Evolutionary conservation across 2,888 invertebrate genomes (phyloP).

Genomic region (Digitonthophagus gazella): DNA sequence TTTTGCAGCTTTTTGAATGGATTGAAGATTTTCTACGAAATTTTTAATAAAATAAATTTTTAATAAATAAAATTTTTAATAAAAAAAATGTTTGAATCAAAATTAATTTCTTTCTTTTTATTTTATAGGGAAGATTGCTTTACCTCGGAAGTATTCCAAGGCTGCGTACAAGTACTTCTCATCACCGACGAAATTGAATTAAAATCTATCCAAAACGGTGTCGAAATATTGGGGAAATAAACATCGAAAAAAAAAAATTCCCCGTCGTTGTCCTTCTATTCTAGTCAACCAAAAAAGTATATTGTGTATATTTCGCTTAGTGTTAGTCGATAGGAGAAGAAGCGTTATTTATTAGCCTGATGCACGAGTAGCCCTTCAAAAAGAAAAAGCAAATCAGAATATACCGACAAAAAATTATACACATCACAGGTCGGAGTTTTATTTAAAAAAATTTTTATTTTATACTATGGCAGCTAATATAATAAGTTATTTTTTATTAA

Average conservation of each 20-base stretch:
- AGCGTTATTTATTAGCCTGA: constrained; percentile 12
- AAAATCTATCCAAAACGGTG: constrained; percentile 8
- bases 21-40: not conserved
- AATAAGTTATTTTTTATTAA: constrained; percentile 7
- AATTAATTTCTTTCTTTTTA: not conserved
- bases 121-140: constrained; percentile 6
- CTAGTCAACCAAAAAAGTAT: constrained; percentile 17
- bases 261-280: constrained; percentile 13
- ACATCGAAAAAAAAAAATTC: not conserved
- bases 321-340: constrained; percentile 1
- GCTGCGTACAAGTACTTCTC: constrained; percentile 7
- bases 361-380: constrained; percentile 5
- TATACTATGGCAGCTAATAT: too few relatives aligned
- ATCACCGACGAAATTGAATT: constrained; percentile 8
- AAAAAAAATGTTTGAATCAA: not conserved
- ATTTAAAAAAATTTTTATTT: constrained; percentile 13
- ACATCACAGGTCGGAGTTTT: constrained; percentile 2
- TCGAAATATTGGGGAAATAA: constrained; percentile 9
- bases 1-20: not conserved
- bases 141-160: constrained; percentile 11
- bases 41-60: not conserved
- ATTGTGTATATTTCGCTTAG: constrained; percentile 10
- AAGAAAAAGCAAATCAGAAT: not conserved
- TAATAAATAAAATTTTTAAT: not conserved
- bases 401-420: not conserved